A percentile compares a stretch with the other conserved stretches of the same genome.
Evolutionary conservation across 2,113 vertebrate genomes (phyloP).

Genomic region (Engystomops pustulosus): DNA sequence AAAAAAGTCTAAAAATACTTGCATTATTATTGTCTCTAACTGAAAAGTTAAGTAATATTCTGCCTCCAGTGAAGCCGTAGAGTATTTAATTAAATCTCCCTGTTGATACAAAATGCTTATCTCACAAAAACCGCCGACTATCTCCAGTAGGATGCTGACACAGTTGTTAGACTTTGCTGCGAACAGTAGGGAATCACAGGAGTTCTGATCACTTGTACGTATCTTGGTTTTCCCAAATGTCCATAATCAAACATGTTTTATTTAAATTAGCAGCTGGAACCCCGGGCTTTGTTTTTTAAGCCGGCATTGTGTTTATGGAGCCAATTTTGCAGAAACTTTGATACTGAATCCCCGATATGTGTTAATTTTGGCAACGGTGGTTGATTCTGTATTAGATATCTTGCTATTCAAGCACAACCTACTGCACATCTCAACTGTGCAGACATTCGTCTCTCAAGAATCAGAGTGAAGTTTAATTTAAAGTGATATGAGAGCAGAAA

Average conservation of each 20-base stretch:
- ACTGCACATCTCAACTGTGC: slow-evolving; percentile 73
- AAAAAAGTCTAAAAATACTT: slow-evolving; percentile 12
- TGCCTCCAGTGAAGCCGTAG: neutral
- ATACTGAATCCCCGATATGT: slow-evolving; percentile 93
- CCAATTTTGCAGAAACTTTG: slow-evolving; percentile 94
- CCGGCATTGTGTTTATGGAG: slow-evolving; percentile 89
- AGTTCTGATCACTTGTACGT: slow-evolving; percentile 78
- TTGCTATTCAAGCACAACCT: slow-evolving; percentile 81
- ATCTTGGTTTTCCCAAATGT: slow-evolving; percentile 89
- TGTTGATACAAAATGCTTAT: slow-evolving; percentile 50
- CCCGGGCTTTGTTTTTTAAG: slow-evolving; percentile 88
- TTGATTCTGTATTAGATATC: slow-evolving; percentile 90
- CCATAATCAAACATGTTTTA: slow-evolving; percentile 94
- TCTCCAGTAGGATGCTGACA: slow-evolving; percentile 74
- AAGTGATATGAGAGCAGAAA: neutral
- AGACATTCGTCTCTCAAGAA: slow-evolving; percentile 74
- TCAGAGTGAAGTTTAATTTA: too few species aligned
- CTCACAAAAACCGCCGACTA: neutral
- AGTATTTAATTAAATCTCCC: slow-evolving; percentile 40
- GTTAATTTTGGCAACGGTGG: slow-evolving; percentile 92
- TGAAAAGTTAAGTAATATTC: neutral
- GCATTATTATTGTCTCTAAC: neutral
- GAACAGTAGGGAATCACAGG: slow-evolving; percentile 74
- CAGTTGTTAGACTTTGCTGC: slow-evolving; percentile 76
- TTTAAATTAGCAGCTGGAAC: slow-evolving; percentile 91